These are phyloP conservation scores for Numenius arquata DNA, from an alignment of 2,113 vertebrate genomes.

Conservation along the genomic window DNA sequence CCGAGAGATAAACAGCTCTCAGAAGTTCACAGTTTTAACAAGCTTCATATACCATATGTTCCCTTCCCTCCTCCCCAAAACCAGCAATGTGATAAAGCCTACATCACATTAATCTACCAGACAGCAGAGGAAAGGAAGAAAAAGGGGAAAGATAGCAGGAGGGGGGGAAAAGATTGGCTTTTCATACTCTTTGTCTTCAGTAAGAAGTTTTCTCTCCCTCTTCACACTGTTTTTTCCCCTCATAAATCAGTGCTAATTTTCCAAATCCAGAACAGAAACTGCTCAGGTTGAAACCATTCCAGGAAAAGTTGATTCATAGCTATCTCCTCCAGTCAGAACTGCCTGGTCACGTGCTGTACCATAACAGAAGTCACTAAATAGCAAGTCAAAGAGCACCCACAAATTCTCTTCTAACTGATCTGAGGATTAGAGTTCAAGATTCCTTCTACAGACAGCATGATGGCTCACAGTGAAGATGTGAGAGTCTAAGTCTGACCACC, in stretches of 20 bases:
- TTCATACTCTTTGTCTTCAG: neutral
- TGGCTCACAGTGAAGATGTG: neutral
- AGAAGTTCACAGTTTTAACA: neutral
- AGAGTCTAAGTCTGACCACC: neutral
- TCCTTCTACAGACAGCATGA: neutral
- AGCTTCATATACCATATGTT: neutral
- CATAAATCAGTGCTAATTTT: neutral
- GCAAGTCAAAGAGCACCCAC: neutral
- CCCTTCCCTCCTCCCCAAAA: neutral
- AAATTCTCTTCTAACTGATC: constrained; percentile 5
- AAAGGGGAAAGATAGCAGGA: neutral
- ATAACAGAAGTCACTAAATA: accelerated
- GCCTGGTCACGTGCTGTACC: accelerated
- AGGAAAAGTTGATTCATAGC: neutral
- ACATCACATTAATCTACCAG: neutral
- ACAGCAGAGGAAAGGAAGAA: neutral
- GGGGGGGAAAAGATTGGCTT: accelerated
- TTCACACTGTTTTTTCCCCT: accelerated
- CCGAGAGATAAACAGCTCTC: neutral
- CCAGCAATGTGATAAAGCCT: neutral
- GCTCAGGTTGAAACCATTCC: neutral
- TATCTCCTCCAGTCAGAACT: neutral
- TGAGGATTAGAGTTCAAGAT: neutral
- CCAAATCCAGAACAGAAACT: neutral
- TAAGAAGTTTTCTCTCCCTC: neutral